These are phyloP conservation scores for Ctenochaetus hawaiiensis DNA, from an alignment of 2,797 vertebrate genomes.

Conservation along the genomic window DNA sequence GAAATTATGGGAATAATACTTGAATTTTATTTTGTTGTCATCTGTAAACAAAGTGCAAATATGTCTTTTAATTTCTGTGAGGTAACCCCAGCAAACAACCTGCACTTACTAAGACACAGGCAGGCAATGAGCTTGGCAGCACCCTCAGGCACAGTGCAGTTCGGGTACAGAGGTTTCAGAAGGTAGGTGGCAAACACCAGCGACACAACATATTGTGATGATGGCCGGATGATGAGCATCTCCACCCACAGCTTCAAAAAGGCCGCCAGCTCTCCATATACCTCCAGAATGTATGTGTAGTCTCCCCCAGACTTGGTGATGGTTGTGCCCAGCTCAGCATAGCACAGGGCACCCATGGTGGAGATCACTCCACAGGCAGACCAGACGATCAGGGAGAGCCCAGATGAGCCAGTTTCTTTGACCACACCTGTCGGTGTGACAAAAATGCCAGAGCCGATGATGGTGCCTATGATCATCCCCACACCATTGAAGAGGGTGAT, in stretches of 20 bases:
- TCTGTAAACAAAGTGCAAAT: not conserved
- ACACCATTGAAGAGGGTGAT: conserved; percentile 96
- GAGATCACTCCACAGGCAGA: conserved; percentile 93
- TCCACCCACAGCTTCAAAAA: conserved; percentile 99
- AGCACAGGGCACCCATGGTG: conserved; percentile 96
- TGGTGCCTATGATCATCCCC: conserved; percentile 98
- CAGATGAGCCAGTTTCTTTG: conserved; percentile 93
- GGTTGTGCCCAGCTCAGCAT: conserved; percentile 97
- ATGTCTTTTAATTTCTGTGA: not conserved
- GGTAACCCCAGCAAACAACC: not conserved
- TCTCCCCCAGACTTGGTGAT: conserved; percentile 96
- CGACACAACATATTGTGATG: conserved; percentile 98
- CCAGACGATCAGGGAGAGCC: conserved; percentile 94
- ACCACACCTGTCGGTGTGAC: conserved; percentile 95
- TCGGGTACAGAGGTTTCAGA: conserved; percentile 95
- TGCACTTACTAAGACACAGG: conserved; percentile 94
- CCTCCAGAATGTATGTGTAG: conserved; percentile 97
- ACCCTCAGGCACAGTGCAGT: conserved; percentile 89
- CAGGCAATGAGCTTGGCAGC: conserved; percentile 95
- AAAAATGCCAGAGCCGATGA: conserved; percentile 98
- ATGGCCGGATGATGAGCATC: conserved; percentile 98
- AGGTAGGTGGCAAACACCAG: conserved; percentile 98
- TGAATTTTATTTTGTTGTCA: not conserved
- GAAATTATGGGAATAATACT: not conserved
- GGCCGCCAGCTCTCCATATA: conserved; percentile 95